Conservation (phyloP, 1,140 invertebrate species). For the Drosophila lacteicornis region DNA sequence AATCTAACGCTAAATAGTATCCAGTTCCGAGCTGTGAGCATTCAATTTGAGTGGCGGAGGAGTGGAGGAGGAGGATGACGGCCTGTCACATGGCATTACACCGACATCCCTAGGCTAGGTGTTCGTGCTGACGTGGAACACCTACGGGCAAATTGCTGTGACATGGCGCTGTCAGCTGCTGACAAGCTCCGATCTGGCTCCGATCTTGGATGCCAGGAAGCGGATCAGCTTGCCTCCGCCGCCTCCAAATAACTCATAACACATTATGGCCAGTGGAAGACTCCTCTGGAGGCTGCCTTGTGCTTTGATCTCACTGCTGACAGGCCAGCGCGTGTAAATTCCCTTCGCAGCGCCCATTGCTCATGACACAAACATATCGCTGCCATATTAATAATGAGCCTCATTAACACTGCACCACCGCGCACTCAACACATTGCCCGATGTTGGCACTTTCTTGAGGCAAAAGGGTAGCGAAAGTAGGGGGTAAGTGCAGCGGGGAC, state of each 20-base stretch:
- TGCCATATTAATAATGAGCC: constrained; percentile 80
- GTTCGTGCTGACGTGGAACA: constrained; percentile 44
- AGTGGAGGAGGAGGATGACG: constrained; percentile 3
- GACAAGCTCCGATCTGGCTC: constrained; percentile 59
- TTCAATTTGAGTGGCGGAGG: constrained; percentile 56
- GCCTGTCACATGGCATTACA: constrained; percentile 61
- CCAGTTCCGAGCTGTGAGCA: constrained; percentile 54
- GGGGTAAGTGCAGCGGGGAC: constrained; percentile 10
- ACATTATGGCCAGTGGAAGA: constrained; percentile 69
- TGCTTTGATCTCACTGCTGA: constrained; percentile 73
- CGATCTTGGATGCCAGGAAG: constrained; percentile 59
- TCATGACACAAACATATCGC: constrained; percentile 77
- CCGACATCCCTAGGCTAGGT: constrained; percentile 53
- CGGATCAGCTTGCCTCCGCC: constrained; percentile 57
- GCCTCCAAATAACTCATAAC: constrained; percentile 74
- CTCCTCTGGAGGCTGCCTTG: constrained; percentile 21
- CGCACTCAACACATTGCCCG: constrained; percentile 65
- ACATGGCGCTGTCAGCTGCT: constrained; percentile 82
- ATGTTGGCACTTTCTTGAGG: constrained; percentile 37
- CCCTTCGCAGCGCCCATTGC: constrained; percentile 58
- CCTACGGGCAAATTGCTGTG: constrained; percentile 79
- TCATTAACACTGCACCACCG: constrained; percentile 74
- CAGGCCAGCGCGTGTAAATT: constrained; percentile 66
- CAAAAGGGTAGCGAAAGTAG: constrained; percentile 1
- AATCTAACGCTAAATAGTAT: constrained; percentile 77